Evolutionary conservation across 1,140 invertebrate genomes (phyloP), one percentile per base, ranked within the genome.

Genomic region (Dreissena rostriformis): DNA sequence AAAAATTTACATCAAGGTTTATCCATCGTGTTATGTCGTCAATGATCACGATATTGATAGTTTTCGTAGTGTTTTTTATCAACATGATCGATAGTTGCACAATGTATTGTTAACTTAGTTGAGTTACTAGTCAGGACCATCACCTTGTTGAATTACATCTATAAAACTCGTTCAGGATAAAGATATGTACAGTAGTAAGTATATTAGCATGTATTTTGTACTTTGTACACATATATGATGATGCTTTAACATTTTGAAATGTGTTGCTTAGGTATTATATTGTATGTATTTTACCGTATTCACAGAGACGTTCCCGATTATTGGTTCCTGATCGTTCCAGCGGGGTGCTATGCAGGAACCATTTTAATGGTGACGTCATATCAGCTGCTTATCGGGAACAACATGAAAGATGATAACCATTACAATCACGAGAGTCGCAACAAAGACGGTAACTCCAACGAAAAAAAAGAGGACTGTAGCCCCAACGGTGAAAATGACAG

Each of bases 291-390:
- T 8, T 39, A 39, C 39, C 39, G 39, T 39, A 39, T 39, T 39
- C 39, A 39, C 8, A 39, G 39, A 39, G 8, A 39, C 39, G 39
- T 39, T 39, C 8, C 39, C 39, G 39, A 82, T 67, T 82, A 82
- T 24, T 82, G 80, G 80, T 82, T 82, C 63, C 74, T 70, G 80
- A 61, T 82, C 49, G 63, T 72, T n/a, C 80, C 80, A 7, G 71
- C 73, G 1, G 80, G 70, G 0, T 74, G 71, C 39, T 15, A 67
- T 26, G 39, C 49, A 29, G 80, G 80, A 10, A 74, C 80, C 0
- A 49, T 82, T n/a, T 17, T 49, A 19, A 66, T 75, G 39, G 72
- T 75, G 12, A 68, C 57, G 14, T 53, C 55, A 1, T 82, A 82
- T 52, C 80, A 82, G 63, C 63, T 82, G n/a, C 73, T 82, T 26